Evolutionary conservation across 2,113 vertebrate species (phyloP).

Genomic region (Alces alces): DNA sequence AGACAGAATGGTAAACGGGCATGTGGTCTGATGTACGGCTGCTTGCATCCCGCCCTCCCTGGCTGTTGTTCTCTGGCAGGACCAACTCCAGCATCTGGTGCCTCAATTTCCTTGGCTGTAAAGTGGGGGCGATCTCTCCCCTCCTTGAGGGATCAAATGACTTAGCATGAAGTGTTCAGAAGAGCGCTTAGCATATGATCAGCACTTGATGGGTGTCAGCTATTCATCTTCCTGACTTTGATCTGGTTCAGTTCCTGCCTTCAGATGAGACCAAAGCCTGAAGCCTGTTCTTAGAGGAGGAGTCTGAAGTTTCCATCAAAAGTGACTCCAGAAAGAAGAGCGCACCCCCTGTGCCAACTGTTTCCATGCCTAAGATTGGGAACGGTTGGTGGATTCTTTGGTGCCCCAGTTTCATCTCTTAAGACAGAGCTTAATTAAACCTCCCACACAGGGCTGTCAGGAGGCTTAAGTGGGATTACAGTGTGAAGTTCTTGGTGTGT

Average conservation of each 20-base stretch:
- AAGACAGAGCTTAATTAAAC: not conserved
- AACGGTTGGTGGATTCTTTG: not conserved
- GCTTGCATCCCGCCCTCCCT: no score
- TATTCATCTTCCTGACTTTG: not conserved
- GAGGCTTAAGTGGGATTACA: not conserved
- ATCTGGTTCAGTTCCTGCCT: not conserved
- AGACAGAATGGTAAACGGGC: not conserved
- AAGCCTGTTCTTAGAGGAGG: not conserved
- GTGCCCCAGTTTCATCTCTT: not conserved
- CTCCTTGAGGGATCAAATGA: not conserved
- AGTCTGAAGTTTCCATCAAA: not conserved
- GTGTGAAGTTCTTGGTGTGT: fast-evolving
- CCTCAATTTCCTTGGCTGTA: not conserved
- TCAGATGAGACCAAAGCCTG: not conserved
- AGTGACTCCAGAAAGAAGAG: not conserved
- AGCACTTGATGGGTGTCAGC: fast-evolving
- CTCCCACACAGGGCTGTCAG: fast-evolving
- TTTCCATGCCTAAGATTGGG: fast-evolving
- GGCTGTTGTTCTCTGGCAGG: no score
- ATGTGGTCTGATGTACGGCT: fast-evolving
- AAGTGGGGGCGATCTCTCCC: not conserved
- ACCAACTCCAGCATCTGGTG: not conserved
- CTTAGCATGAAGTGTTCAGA: fast-evolving
- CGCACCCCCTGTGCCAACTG: fast-evolving
- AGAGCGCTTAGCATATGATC: fast-evolving